Conservation (phyloP, 2,797 vertebrate species). For the Sebastes vulpes region DNA sequence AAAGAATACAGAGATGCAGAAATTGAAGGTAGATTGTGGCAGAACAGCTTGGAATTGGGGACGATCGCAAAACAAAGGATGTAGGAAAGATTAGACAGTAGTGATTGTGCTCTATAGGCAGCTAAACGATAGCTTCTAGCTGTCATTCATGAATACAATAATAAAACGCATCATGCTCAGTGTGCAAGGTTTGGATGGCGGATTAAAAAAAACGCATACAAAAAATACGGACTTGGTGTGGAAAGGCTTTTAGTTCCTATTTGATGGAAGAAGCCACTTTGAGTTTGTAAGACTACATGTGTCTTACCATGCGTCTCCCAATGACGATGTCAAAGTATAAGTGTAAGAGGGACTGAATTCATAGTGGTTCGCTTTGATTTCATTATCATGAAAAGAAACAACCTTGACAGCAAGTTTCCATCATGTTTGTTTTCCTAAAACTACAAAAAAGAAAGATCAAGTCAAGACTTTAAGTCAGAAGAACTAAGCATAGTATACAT, state of each 20-base stretch:
- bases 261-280: neutral
- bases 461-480: neutral
- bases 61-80: neutral
- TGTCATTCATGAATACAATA: neutral
- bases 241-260: neutral
- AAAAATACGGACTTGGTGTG: neutral
- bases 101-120: neutral
- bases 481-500: neutral
- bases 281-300: neutral
- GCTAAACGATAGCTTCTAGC: neutral
- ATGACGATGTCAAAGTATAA: fast-evolving
- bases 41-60: neutral
- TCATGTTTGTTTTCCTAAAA: neutral
- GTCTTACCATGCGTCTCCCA: neutral
- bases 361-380: neutral
- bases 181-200: neutral
- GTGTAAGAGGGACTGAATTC: neutral
- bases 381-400: neutral
- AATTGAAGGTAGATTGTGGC: neutral
- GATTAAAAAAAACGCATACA: neutral
- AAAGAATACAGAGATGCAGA: neutral
- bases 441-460: neutral
- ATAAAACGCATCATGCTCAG: neutral
- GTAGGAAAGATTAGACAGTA: neutral
- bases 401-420: neutral